These are phyloP conservation scores for Eumeta japonica DNA, from an alignment of 1,140 invertebrate species.

Conservation along the genomic window DNA sequence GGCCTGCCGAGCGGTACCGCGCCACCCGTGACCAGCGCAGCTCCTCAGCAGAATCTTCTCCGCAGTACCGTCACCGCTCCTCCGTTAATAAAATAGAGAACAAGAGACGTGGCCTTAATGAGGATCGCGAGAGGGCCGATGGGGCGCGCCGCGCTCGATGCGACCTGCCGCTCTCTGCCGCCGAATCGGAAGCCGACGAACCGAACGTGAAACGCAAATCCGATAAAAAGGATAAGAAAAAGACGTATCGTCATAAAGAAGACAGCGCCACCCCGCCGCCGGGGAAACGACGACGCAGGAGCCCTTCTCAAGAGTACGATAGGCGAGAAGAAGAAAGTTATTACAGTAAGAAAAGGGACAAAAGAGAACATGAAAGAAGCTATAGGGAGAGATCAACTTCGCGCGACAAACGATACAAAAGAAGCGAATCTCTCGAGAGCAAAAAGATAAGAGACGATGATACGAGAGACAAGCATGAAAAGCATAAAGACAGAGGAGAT, in stretches of 20 bases:
- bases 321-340: constrained; percentile 17
- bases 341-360: no score
- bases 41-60: constrained; percentile 21
- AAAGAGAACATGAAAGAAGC: neutral
- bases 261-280: constrained; percentile 30
- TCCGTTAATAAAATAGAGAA: constrained; percentile 39
- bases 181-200: constrained; percentile 20
- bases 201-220: constrained; percentile 18
- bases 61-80: constrained; percentile 26
- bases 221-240: constrained; percentile 25
- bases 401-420: neutral
- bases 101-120: constrained; percentile 24
- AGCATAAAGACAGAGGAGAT: neutral
- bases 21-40: constrained; percentile 26
- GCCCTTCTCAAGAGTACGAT: constrained; percentile 8
- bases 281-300: constrained; percentile 31
- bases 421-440: neutral
- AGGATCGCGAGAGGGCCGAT: constrained; percentile 18
- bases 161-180: constrained; percentile 15
- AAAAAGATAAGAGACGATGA: neutral
- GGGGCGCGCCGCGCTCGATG: constrained; percentile 19
- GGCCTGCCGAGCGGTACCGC: no score
- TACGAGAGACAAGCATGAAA: neutral
- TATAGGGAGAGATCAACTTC: neutral
- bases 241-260: constrained; percentile 15